Evolutionary conservation across 1,140 invertebrate genomes (phyloP).

Genomic region (Elymnias hypermnestra): DNA sequence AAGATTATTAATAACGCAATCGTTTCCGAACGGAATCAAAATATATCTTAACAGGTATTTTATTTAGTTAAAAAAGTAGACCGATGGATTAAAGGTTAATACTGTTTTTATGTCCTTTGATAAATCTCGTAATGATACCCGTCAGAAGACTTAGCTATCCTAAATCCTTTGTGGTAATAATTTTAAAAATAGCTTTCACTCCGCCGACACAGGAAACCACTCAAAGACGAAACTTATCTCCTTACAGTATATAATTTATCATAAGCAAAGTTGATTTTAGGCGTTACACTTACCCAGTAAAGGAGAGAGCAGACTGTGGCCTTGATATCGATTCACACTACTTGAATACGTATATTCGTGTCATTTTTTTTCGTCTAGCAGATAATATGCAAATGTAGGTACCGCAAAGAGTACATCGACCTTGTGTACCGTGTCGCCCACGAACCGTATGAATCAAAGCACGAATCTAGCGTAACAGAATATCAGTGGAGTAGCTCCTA

Average conservation of each 20-base stretch:
- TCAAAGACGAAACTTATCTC: slow-evolving; percentile 66
- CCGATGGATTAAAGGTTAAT: too few species aligned
- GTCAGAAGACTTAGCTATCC: too few species aligned
- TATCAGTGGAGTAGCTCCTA: slow-evolving; percentile 47
- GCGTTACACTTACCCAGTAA: slow-evolving; percentile 73
- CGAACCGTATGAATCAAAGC: slow-evolving; percentile 55
- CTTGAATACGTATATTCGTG: slow-evolving; percentile 49
- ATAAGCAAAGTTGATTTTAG: slow-evolving; percentile 62
- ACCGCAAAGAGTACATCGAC: slow-evolving; percentile 71
- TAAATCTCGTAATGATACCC: too few species aligned
- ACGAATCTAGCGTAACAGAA: slow-evolving; percentile 47
- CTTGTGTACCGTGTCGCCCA: slow-evolving; percentile 57
- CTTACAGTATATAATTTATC: slow-evolving; percentile 70
- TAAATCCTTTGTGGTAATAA: slow-evolving; percentile 10
- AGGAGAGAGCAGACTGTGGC: slow-evolving; percentile 61
- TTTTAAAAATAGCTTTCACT: slow-evolving; percentile 56
- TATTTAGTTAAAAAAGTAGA: too few species aligned
- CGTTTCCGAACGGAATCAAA: too few species aligned
- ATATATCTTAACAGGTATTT: too few species aligned
- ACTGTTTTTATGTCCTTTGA: too few species aligned
- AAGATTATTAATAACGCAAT: too few species aligned
- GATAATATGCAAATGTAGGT: slow-evolving; percentile 66
- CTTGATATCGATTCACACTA: slow-evolving; percentile 67
- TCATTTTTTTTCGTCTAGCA: slow-evolving; percentile 65
- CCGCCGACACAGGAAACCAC: slow-evolving; percentile 58